These are phyloP conservation scores for Neodontobutis hainanensis DNA, from an alignment of 2,113 vertebrate genomes.

Conservation along the genomic window DNA sequence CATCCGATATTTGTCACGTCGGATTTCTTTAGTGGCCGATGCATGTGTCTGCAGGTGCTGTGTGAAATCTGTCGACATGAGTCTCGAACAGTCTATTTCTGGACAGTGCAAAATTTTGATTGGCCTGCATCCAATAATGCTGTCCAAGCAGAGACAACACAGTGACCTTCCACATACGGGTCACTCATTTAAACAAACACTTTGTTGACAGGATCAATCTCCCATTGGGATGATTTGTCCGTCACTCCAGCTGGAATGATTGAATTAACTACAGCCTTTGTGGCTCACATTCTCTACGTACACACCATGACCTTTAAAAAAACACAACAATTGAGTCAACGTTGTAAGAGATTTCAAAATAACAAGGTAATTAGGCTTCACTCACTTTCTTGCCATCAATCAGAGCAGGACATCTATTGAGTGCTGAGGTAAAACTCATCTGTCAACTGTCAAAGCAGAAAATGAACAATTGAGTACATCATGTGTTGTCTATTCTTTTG, in stretches of 20 bases:
- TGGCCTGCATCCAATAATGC: constrained; percentile 5
- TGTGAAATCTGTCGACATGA: constrained; percentile 42
- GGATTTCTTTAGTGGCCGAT: constrained; percentile 59
- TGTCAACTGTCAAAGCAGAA: constrained; percentile 16
- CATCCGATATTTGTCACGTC: constrained; percentile 63
- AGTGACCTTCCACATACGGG: constrained; percentile 37
- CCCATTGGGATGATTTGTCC: constrained; percentile 5
- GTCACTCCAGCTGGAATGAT: constrained; percentile 13
- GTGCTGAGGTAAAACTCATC: constrained; percentile 13
- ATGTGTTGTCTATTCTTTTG: neutral
- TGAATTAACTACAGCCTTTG: neutral
- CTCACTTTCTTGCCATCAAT: constrained; percentile 31
- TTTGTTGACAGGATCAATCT: neutral
- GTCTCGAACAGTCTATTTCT: constrained; percentile 44
- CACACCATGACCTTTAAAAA: neutral
- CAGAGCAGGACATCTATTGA: constrained; percentile 26
- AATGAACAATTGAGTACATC: neutral
- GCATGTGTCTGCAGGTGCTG: constrained; percentile 41
- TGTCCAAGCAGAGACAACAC: constrained; percentile 9
- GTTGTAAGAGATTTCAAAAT: constrained; percentile 9
- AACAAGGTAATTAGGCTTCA: constrained; percentile 32
- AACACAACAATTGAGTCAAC: neutral
- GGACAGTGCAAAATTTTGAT: constrained; percentile 27
- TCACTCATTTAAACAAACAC: constrained; percentile 42
- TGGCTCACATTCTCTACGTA: neutral